Evolutionary conservation across 2,888 invertebrate species (phyloP), one percentile per base, ranked within the genome.

Genomic region (Rapana venosa): DNA sequence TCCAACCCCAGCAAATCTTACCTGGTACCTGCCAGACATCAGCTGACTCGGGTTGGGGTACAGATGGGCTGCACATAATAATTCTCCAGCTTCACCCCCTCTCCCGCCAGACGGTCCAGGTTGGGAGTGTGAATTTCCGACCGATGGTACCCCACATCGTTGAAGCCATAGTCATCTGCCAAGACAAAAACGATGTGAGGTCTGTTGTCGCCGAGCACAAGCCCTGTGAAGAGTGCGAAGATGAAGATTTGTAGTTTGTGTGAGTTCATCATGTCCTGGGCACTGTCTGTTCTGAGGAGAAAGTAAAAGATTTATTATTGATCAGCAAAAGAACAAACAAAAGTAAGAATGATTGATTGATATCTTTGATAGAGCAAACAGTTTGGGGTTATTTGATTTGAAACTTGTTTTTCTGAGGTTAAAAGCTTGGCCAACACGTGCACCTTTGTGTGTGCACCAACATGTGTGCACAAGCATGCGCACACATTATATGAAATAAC

Each of bases 11-110:
- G 61, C 17, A 61, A 15, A n/a, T 58, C 81, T 83, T 90, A 95
- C 95, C 94, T 95, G 95, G 89, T 95, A 95, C 87, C 95, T 87
- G 11, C 95, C 95, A 5, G 95, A 95, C 90, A 95, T 91, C 0
- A 95, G 92, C 91, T 95, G 95, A 91, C 95, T 26, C 95, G 91
- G 20, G 95, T 94, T 5, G 95, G 95, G 61, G 95, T 94, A 92
- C 95, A 95, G n/a, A 95, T 95, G 8, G 95, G 95, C 92, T 95
- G 95, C 13, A 95, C 95, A 88, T 95, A 95, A 89, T 95, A 95
- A 88, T 95, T 95, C 88, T 95, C 95, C 36, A 95, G 92, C 89
- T 93, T 94, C 2, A 95, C 94, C 8, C 95, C 95, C n/a, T 90
- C 90, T 0, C 74, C 92, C 0, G 95, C 95, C 47, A 95, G 92